These are phyloP conservation scores for Iphiclides podalirius DNA, from an alignment of 2,888 invertebrate genomes.

Conservation along the genomic window DNA sequence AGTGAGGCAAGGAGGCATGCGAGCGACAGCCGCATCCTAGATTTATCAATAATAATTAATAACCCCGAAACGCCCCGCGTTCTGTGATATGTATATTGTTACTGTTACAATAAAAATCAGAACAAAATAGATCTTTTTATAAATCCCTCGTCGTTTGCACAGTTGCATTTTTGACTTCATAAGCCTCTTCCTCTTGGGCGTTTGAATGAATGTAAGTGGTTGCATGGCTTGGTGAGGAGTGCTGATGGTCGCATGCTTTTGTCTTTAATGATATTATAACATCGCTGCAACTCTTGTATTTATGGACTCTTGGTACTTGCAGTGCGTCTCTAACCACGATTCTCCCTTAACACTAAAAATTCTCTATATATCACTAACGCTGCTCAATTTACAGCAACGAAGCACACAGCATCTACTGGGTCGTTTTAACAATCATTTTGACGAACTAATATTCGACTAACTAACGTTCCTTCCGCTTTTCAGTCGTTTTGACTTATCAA, in stretches of 20 bases:
- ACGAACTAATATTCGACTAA: too few species aligned
- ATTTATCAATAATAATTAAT: slow-evolving; percentile 48
- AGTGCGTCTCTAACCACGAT: slow-evolving; percentile 7
- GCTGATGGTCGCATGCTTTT: slow-evolving; percentile 68
- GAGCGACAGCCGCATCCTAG: slow-evolving; percentile 57
- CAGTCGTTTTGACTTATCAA: not conserved
- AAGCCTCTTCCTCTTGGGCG: slow-evolving; percentile 53
- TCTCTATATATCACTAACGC: not conserved
- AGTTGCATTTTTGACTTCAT: slow-evolving; percentile 42
- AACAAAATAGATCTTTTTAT: slow-evolving; percentile 57
- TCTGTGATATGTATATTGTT: slow-evolving; percentile 79
- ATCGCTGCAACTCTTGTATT: slow-evolving; percentile 40
- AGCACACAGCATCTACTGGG: not conserved
- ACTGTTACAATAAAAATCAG: slow-evolving; percentile 76
- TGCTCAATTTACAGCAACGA: slow-evolving; percentile 3
- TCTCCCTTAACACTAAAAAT: not conserved
- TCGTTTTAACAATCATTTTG: not conserved
- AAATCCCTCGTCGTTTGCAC: slow-evolving; percentile 50
- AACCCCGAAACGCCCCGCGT: slow-evolving; percentile 79
- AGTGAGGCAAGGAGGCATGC: slow-evolving; percentile 52
- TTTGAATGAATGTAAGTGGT: slow-evolving; percentile 49
- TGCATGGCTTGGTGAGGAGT: slow-evolving; percentile 73
- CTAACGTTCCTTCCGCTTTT: too few species aligned
- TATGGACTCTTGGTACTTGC: slow-evolving; percentile 10
- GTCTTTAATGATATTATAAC: slow-evolving; percentile 41